These are phyloP conservation scores for Acanthurus lineatus DNA, from an alignment of 2,797 vertebrate species.

Conservation along the genomic window DNA sequence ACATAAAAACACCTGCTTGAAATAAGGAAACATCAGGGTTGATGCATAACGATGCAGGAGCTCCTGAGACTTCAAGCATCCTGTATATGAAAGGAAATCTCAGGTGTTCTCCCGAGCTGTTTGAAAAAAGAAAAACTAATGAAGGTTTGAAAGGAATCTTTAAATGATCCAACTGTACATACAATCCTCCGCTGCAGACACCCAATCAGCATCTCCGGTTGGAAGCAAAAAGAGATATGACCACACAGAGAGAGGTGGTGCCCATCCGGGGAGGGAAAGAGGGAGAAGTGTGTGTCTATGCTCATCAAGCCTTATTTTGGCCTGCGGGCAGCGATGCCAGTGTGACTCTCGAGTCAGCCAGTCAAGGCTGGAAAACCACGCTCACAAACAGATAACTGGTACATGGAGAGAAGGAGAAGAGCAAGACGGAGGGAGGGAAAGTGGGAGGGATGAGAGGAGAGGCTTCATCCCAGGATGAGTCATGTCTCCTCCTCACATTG, in stretches of 20 bases:
- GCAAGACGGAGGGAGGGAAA: conserved; percentile 21
- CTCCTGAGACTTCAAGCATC: conserved; percentile 9
- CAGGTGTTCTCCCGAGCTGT: conserved; percentile 34
- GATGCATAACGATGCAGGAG: neutral
- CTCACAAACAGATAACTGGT: conserved; percentile 67
- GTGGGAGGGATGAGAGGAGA: conserved; percentile 55
- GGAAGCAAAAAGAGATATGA: conserved; percentile 37
- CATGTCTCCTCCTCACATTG: conserved; percentile 58
- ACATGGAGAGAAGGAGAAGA: conserved; percentile 18
- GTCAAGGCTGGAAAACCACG: conserved; percentile 66
- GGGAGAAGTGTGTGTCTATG: conserved; percentile 63
- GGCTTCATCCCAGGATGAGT: conserved; percentile 70
- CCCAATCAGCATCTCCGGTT: conserved; percentile 39
- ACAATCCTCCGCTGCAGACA: conserved; percentile 27
- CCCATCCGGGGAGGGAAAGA: conserved; percentile 50
- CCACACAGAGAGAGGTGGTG: conserved; percentile 42
- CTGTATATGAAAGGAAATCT: conserved; percentile 20
- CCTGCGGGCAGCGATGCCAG: conserved; percentile 78
- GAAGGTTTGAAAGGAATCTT: conserved; percentile 29
- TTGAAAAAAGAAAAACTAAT: neutral
- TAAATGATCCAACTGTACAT: conserved; percentile 37
- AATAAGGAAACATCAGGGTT: conserved; percentile 18
- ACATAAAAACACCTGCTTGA: conserved; percentile 26
- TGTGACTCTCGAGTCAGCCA: conserved; percentile 74
- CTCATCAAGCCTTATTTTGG: conserved; percentile 83